Evolutionary conservation across 2,888 invertebrate species (phyloP).

Genomic region (Dynastes maya): DNA sequence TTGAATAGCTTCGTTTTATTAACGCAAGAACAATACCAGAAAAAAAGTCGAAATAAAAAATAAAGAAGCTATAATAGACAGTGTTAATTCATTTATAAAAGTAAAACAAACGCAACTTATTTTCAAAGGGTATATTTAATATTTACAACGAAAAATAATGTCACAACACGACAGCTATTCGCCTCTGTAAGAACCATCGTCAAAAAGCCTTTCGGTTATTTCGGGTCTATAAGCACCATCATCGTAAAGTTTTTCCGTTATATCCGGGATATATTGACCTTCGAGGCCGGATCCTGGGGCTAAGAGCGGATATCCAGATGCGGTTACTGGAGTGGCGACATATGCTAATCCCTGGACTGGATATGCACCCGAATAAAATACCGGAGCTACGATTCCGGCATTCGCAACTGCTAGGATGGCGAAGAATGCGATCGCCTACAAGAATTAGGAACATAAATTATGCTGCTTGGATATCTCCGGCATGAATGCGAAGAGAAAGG

Average conservation of each 20-base stretch:
- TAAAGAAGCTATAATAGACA: no score
- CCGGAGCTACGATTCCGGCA: slow-evolving; percentile 38
- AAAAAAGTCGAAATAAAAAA: no score
- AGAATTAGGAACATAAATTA: slow-evolving; percentile 33
- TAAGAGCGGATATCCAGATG: slow-evolving; percentile 56
- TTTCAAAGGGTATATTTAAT: slow-evolving; percentile 12
- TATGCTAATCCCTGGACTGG: slow-evolving; percentile 38
- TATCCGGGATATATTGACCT: slow-evolving; percentile 60
- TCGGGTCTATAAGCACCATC: slow-evolving; percentile 64
- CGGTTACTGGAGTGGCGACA: slow-evolving; percentile 52
- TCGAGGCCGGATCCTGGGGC: slow-evolving; percentile 59
- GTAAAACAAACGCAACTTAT: not conserved
- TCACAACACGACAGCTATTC: slow-evolving; percentile 51
- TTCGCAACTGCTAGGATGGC: slow-evolving; percentile 41
- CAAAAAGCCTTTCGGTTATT: slow-evolving; percentile 61
- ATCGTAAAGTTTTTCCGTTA: slow-evolving; percentile 62
- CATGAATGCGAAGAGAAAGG: not conserved
- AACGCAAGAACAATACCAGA: no score
- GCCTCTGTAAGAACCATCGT: slow-evolving; percentile 64
- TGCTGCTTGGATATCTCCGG: not conserved
- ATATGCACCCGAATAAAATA: slow-evolving; percentile 37
- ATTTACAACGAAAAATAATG: not conserved
- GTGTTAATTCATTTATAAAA: not conserved
- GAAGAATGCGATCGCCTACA: slow-evolving; percentile 42
- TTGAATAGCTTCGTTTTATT: no score